Conservation (phyloP, 2,888 invertebrate species). For the Anarsia innoxiella region DNA sequence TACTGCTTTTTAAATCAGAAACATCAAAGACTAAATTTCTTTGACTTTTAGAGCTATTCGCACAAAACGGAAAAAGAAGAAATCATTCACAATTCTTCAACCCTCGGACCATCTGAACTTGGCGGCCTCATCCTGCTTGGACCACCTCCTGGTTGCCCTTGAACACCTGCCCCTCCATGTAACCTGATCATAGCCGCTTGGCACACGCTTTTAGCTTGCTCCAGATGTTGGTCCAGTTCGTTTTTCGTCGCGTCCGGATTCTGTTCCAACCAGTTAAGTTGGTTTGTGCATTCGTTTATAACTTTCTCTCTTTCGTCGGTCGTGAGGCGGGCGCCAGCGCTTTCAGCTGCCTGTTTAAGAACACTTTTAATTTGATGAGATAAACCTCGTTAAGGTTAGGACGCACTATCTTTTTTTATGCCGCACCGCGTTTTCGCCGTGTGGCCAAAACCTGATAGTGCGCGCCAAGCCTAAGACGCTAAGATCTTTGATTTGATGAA, state of each 20-base stretch:
- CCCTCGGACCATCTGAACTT: slow-evolving; percentile 75
- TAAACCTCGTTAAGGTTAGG: no score
- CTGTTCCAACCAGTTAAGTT: slow-evolving; percentile 86
- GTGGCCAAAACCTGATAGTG: no score
- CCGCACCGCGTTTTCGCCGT: no score
- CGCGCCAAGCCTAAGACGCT: no score
- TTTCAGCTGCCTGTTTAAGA: slow-evolving; percentile 44
- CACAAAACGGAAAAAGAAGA: no score
- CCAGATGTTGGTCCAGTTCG: slow-evolving; percentile 85
- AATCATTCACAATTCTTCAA: no score
- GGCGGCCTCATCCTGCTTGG: slow-evolving; percentile 40
- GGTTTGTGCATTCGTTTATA: slow-evolving; percentile 79
- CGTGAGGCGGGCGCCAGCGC: slow-evolving; percentile 79
- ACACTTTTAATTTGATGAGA: no score
- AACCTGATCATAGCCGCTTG: slow-evolving; percentile 88
- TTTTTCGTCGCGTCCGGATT: slow-evolving; percentile 86
- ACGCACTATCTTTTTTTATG: no score
- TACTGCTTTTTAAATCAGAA: no score
- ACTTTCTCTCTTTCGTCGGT: slow-evolving; percentile 82
- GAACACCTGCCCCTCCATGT: slow-evolving; percentile 77
- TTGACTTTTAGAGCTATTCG: no score
- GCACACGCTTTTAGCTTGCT: slow-evolving; percentile 83
- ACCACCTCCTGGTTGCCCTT: slow-evolving; percentile 39
- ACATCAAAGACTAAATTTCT: no score
- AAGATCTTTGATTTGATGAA: no score